Evolutionary conservation across 2,113 vertebrate genomes (phyloP).

Genomic region (Theropithecus gelada): DNA sequence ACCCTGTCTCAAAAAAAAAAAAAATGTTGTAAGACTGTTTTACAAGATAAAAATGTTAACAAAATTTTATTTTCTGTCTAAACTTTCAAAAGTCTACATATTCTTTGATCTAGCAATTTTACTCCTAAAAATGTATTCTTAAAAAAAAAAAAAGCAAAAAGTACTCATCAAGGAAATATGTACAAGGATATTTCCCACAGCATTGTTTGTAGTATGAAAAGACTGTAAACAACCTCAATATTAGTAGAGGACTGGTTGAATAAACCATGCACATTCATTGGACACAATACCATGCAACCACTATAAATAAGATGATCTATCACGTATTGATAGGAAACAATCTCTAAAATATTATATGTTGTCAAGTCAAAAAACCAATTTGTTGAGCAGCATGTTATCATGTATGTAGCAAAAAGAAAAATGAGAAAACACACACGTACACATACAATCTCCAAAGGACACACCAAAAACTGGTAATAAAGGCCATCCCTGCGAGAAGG

Average conservation of each 20-base stretch:
- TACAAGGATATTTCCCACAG: not conserved
- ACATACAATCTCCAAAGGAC: not conserved
- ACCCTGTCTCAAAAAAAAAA: not conserved
- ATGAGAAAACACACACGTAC: not conserved
- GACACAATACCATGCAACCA: not conserved
- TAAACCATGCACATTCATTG: not conserved
- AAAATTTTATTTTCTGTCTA: slow-evolving; percentile 24
- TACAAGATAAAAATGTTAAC: not conserved
- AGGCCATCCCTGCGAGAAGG: not conserved
- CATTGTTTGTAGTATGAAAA: not conserved
- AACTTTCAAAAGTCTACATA: not conserved
- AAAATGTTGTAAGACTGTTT: not conserved
- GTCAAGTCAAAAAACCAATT: slow-evolving; percentile 14
- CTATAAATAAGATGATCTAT: not conserved
- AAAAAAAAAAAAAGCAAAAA: not conserved
- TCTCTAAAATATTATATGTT: not conserved
- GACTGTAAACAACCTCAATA: not conserved
- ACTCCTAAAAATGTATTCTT: not conserved
- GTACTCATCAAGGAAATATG: not conserved
- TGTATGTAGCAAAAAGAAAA: not conserved
- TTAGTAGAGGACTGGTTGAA: not conserved
- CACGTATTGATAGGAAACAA: not conserved
- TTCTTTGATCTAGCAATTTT: not conserved
- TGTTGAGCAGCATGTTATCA: not conserved
- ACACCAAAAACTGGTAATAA: not conserved